Conservation (phyloP, 2,797 vertebrate species). For the Cuculus canorus region DNA sequence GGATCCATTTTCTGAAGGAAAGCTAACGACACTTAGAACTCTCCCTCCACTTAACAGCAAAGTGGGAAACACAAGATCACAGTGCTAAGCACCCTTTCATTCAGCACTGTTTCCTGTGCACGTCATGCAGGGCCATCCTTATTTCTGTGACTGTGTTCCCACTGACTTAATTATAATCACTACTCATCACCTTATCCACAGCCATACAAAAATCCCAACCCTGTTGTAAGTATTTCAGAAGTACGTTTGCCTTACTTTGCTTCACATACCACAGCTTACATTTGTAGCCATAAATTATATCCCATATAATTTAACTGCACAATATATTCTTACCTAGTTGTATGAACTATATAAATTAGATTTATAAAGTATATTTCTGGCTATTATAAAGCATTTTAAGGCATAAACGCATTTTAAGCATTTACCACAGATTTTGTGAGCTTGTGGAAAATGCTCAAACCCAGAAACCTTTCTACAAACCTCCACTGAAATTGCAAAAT, state of each 20-base stretch:
- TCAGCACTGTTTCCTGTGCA: neutral
- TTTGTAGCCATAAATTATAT: neutral
- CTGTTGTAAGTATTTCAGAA: neutral
- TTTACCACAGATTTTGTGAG: neutral
- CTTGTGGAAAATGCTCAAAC: neutral
- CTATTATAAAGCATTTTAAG: neutral
- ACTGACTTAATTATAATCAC: neutral
- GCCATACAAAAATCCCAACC: neutral
- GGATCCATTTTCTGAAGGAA: neutral
- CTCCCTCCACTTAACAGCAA: neutral
- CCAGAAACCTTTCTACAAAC: neutral
- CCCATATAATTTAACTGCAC: neutral
- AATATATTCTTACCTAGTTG: neutral
- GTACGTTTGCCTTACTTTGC: neutral
- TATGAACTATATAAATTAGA: neutral
- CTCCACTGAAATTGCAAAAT: neutral
- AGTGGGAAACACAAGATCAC: neutral
- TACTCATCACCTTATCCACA: neutral
- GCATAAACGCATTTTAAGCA: too few species aligned
- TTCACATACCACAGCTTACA: neutral
- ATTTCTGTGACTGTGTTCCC: neutral
- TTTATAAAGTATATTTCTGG: neutral
- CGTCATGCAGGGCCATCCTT: fast-evolving
- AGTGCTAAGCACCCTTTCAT: neutral
- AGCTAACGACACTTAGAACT: neutral